phyloP scores from a whole-genome alignment of 2,797 vertebrate genomes.

The Chelidonichthys spinosus region DNA sequence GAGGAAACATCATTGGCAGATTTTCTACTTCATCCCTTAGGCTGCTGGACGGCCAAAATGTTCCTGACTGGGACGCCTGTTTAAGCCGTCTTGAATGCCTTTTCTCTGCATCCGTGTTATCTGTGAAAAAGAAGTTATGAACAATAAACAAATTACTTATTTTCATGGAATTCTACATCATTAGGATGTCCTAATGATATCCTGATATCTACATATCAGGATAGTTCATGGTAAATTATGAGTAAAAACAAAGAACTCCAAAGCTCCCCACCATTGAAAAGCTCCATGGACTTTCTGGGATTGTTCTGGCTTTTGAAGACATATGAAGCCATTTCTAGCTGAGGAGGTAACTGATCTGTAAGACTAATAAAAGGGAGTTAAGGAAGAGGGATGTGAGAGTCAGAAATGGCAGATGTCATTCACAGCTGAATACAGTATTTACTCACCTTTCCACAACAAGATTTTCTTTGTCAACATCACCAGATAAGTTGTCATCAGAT shows the following conservation, averaged over 20 bases:
- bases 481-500: slow-evolving; percentile 14
- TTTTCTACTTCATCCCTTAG: slow-evolving; percentile 50
- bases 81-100: neutral
- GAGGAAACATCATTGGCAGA: slow-evolving; percentile 42
- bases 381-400: neutral
- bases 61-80: slow-evolving; percentile 2
- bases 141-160: neutral
- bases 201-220: no score
- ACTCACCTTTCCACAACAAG: slow-evolving; percentile 48
- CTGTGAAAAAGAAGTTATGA: slow-evolving; percentile 32
- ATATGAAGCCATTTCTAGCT: slow-evolving; percentile 13
- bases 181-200: no score
- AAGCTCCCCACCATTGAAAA: slow-evolving; percentile 32
- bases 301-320: neutral
- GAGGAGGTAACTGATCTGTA: slow-evolving; percentile 11
- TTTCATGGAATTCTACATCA: neutral
- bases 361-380: slow-evolving; percentile 18
- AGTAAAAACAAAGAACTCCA: neutral
- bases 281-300: neutral
- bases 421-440: slow-evolving; percentile 1
- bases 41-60: slow-evolving; percentile 17
- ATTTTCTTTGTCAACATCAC: slow-evolving; percentile 5
- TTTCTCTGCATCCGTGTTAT: slow-evolving; percentile 13
- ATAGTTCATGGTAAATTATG: neutral
- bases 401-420: slow-evolving; percentile 5